phyloP scores from a whole-genome alignment of 1,140 invertebrate genomes.

The Lordiphosa stackelbergi region DNA sequence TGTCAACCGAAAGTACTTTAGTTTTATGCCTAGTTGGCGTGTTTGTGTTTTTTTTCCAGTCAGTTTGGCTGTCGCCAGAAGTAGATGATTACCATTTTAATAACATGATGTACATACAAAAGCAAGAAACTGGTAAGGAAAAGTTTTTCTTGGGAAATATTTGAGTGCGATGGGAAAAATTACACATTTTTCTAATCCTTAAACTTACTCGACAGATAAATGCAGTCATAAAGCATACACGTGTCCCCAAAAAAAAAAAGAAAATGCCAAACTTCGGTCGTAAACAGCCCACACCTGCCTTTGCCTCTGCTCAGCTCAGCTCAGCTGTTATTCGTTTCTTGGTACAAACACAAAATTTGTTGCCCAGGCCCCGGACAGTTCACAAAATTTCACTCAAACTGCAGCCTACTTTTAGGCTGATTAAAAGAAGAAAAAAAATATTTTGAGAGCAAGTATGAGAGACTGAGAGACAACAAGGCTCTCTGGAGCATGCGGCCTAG shows the following conservation, averaged over 20 bases:
- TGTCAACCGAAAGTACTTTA: conserved; percentile 50
- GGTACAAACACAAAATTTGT: conserved; percentile 59
- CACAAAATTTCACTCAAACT: conserved; percentile 45
- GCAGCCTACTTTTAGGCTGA: conserved; percentile 65
- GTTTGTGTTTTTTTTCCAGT: conserved; percentile 23
- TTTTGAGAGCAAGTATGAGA: conserved; percentile 1
- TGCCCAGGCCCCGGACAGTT: conserved; percentile 48
- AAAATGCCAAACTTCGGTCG: not conserved
- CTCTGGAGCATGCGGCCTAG: conserved; percentile 72
- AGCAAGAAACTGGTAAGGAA: conserved; percentile 6
- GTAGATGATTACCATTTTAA: conserved; percentile 52
- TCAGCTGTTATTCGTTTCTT: conserved; percentile 53
- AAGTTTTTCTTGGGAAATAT: conserved; percentile 35
- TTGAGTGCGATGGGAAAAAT: too few relatives aligned
- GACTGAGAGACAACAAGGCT: conserved; percentile 2
- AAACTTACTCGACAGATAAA: conserved; percentile 33
- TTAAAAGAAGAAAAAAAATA: not conserved
- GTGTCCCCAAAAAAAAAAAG: conserved; percentile 13
- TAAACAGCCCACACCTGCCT: conserved; percentile 4
- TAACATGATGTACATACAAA: conserved; percentile 30
- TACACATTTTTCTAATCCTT: not conserved
- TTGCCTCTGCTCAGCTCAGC: conserved; percentile 17
- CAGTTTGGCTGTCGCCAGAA: conserved; percentile 25
- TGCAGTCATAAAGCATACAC: conserved; percentile 47
- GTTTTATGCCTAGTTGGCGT: conserved; percentile 52